phyloP scores from a whole-genome alignment of 1,140 invertebrate genomes.

The Lasioglossum albipes region DNA sequence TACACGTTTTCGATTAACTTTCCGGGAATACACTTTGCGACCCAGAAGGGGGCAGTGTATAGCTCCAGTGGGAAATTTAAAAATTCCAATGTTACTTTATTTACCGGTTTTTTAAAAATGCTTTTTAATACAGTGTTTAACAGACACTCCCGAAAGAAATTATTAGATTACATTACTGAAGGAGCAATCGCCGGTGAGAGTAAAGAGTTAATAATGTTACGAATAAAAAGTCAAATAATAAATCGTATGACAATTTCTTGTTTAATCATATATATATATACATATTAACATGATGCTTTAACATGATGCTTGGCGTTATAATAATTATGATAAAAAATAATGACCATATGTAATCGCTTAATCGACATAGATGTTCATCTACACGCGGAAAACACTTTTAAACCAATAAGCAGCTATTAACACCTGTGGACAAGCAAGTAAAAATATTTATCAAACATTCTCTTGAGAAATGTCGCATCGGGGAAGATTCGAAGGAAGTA shows the following conservation, averaged over 20 bases:
- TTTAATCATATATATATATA: conserved; percentile 59
- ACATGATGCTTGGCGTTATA: conserved; percentile 33
- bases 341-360: conserved; percentile 39
- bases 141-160: no score
- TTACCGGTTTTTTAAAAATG: no score
- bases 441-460: conserved; percentile 24
- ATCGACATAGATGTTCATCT: background rate
- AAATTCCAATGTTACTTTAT: background rate
- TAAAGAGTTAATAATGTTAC: background rate
- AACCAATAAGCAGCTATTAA: background rate
- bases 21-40: background rate
- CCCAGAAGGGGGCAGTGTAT: conserved; percentile 11
- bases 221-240: background rate
- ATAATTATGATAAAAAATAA: conserved; percentile 42
- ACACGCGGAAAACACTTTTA: background rate
- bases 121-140: no score
- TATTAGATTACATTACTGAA: no score
- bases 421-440: background rate
- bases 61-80: background rate
- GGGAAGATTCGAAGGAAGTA: conserved; percentile 31
- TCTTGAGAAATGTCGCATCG: background rate
- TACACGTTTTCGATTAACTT: background rate
- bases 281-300: conserved; percentile 64
- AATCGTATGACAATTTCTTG: conserved; percentile 19
- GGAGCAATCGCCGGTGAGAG: no score